Conservation (phyloP, 2,113 vertebrate genomes). For the Anarrhichthys ocellatus region DNA sequence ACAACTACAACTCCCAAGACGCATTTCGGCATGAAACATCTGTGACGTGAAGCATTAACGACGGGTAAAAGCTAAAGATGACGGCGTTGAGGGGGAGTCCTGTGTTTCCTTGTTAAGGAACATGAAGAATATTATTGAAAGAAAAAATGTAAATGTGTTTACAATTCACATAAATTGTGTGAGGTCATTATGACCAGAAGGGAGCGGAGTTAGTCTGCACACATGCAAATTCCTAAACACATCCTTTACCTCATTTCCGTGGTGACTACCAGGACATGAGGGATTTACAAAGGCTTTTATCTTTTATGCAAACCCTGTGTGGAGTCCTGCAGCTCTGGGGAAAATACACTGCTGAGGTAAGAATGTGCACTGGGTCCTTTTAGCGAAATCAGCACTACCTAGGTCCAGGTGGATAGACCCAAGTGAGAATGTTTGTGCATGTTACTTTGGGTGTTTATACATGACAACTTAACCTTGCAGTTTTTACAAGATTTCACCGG, state of each 20-base stretch:
- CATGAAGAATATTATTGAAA: neutral
- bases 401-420: neutral
- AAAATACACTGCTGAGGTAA: neutral
- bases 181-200: conserved; percentile 28
- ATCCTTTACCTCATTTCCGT: conserved; percentile 67
- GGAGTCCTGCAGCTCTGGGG: conserved; percentile 16
- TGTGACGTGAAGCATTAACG: too few species aligned
- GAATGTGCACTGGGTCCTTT: neutral
- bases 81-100: neutral
- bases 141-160: neutral
- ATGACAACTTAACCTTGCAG: neutral
- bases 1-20: too few species aligned
- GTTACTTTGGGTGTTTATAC: neutral
- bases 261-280: conserved; percentile 46
- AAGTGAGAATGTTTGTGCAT: neutral
- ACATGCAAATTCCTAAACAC: conserved; percentile 72
- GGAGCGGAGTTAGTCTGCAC: conserved; percentile 30
- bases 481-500: neutral
- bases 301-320: conserved; percentile 75
- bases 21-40: too few species aligned
- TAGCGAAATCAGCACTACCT: neutral
- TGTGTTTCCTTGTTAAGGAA: neutral
- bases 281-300: conserved; percentile 28
- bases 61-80: neutral
- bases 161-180: neutral